Base-by-base conservation (phyloP, 2,888 invertebrate species). In the Erannis defoliaria region DNA sequence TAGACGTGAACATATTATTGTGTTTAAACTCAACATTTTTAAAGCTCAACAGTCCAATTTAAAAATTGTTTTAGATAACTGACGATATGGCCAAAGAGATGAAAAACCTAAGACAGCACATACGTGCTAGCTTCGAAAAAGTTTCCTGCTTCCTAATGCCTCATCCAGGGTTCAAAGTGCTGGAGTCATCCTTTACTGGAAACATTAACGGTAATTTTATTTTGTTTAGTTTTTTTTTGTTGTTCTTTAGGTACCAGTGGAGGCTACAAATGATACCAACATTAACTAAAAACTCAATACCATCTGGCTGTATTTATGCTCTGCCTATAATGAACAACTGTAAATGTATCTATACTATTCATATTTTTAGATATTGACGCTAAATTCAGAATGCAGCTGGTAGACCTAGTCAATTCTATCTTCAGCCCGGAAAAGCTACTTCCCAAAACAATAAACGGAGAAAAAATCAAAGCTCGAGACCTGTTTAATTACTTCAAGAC, bases 61-160 rank as follows among this genome's bases (percentile, higher is more conserved):
- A n/a, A n/a, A n/a, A n/a, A n/a, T 43, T 12, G 45, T 54, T 63
- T 51, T 55, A 72, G 72, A 54, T 57, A n/a, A 57, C 42, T 9
- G 40, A 49, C 2, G 50, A 35, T 18, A 59, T 62, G 12, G 43
- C 54, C 1, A 45, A 50, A n/a, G 73, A 73, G 33, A 38, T 72
- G 61, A 51, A 42, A 49, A 49, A 68, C 18, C 18, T 73, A 14
- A 60, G 66, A 12, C 18, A 67, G 26, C 54, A 62, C 29, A 65
- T 70, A 23, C 40, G 46, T 6, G 56, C 64, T 2, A 68, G 62
- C 31, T 73, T 70, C 42, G 64, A 69, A 35, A 64, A 60, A 6
- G 62, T 73, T 6, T 62, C 62, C 8, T 71, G 68, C 29, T 73
- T 73, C 31, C 54, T 73, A 43, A 68, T 73, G 68, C 71, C 73